A percentile compares a stretch with the other conserved stretches of the same genome.
phyloP scores from a whole-genome alignment of 37 sponge, comb jelly and placozoan species.

The Geodia barretti region DNA sequence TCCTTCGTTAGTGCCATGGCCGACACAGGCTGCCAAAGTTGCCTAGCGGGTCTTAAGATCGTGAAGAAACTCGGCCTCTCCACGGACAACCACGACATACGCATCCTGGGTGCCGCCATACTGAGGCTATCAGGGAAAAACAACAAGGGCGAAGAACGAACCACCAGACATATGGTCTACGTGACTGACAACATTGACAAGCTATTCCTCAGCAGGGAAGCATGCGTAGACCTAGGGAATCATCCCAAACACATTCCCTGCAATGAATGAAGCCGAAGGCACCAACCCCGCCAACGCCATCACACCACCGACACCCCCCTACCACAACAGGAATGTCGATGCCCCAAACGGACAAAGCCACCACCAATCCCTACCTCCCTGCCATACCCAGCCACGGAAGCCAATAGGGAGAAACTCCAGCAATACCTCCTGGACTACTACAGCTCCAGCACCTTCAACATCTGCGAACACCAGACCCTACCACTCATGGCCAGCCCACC shows the following conservation, averaged over 20 bases:
- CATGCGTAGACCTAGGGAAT: conserved; percentile 47
- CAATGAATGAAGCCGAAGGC: conserved; percentile 9
- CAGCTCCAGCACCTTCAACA: conserved; percentile 45
- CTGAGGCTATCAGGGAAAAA: conserved; percentile 44
- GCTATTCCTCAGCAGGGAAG: conserved; percentile 49
- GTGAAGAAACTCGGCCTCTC: conserved; percentile 38
- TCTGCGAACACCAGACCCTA: conserved; percentile 24
- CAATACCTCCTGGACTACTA: conserved; percentile 48
- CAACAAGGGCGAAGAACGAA: conserved; percentile 5
- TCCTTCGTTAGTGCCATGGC: conserved; percentile 47
- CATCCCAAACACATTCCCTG: conserved; percentile 27
- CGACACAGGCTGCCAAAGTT: conserved; percentile 52
- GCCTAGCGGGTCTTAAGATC: conserved; percentile 41
- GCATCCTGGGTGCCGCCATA: conserved; percentile 42
- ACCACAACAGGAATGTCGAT: conserved; percentile 16
- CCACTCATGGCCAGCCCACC: conserved; percentile 58
- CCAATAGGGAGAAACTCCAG: conserved; percentile 42
- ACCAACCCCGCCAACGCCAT: neutral
- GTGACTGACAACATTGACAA: conserved; percentile 39
- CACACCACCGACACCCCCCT: neutral
- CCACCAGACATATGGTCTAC: conserved; percentile 49
- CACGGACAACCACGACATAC: conserved; percentile 43
- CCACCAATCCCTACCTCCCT: conserved; percentile 33
- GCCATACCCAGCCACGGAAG: conserved; percentile 48
- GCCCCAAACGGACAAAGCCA: conserved; percentile 32